A percentile compares a stretch with the other conserved stretches of the same genome.
Conservation (phyloP, 1,140 invertebrate species). For the Scylla paramamosain region DNA sequence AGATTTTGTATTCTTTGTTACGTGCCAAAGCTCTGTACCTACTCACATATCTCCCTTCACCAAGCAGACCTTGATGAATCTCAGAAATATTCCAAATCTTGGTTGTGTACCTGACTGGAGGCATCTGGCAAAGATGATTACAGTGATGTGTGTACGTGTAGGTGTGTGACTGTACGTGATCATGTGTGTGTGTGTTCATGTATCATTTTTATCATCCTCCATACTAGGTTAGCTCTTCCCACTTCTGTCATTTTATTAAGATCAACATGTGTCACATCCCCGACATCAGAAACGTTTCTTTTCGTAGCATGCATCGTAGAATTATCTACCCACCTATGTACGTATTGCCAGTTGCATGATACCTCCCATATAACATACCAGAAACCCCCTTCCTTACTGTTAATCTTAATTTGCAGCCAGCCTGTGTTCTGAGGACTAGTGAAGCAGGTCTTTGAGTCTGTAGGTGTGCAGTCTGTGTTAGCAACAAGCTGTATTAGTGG, state of each 20-base stretch:
- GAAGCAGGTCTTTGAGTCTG: slow-evolving; percentile 16
- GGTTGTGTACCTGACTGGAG: slow-evolving; percentile 30
- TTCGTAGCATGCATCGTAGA: not conserved
- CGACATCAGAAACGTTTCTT: too few relatives aligned
- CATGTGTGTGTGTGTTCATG: too few relatives aligned
- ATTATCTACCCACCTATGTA: not conserved
- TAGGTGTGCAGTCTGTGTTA: slow-evolving; percentile 12
- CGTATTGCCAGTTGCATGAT: not conserved
- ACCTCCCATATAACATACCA: not conserved
- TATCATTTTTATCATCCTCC: too few relatives aligned
- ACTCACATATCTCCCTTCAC: not conserved
- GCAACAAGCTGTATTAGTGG: not conserved
- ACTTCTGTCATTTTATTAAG: too few relatives aligned
- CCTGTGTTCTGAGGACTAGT: slow-evolving; percentile 1
- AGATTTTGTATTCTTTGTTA: not conserved
- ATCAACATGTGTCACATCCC: too few relatives aligned
- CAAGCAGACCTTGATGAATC: not conserved
- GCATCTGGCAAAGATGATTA: not conserved
- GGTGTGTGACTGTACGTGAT: too few relatives aligned
- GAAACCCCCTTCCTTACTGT: not conserved
- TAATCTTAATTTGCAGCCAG: not conserved
- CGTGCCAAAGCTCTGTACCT: slow-evolving; percentile 51
- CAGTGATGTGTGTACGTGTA: not conserved
- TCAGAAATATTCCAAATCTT: slow-evolving; percentile 50
- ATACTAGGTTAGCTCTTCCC: not conserved